Conservation (phyloP, 2,113 vertebrate species). For the Ptyas mucosa region DNA sequence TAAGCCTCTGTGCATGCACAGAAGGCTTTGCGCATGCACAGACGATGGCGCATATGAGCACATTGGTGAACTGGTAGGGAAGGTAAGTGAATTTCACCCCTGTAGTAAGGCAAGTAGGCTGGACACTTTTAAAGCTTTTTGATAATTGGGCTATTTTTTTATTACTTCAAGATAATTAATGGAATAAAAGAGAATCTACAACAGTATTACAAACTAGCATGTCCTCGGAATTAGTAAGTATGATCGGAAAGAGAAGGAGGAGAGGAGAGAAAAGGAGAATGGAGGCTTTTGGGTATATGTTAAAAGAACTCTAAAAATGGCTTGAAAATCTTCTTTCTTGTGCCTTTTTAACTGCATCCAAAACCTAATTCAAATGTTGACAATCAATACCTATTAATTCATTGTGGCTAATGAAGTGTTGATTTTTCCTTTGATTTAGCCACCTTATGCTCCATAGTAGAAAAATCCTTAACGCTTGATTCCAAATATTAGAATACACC, state of each 20-base stretch:
- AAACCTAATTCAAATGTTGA: not conserved
- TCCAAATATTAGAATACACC: not conserved
- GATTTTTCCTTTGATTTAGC: not conserved
- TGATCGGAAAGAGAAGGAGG: not conserved
- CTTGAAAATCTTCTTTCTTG: not conserved
- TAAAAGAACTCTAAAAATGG: not conserved
- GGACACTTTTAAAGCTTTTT: not conserved
- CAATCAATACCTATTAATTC: not conserved
- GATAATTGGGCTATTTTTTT: not conserved
- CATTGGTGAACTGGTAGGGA: too few species aligned
- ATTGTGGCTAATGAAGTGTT: not conserved
- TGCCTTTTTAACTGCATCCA: not conserved
- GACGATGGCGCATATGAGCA: too few species aligned
- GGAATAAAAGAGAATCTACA: not conserved
- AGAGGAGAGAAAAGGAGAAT: not conserved
- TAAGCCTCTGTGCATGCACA: too few species aligned
- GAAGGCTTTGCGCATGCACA: too few species aligned
- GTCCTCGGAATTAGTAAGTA: not conserved
- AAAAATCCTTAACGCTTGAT: not conserved
- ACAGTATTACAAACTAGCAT: not conserved
- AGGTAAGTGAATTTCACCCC: too few species aligned
- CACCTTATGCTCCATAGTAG: not conserved
- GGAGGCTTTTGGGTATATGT: not conserved
- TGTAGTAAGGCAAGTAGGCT: not conserved
- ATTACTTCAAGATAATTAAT: not conserved